Percentiles rank a stretch among this genome's conserved stretches.
Conservation (phyloP, 2,797 vertebrate genomes). For the Dromococcyx pavoninus region DNA sequence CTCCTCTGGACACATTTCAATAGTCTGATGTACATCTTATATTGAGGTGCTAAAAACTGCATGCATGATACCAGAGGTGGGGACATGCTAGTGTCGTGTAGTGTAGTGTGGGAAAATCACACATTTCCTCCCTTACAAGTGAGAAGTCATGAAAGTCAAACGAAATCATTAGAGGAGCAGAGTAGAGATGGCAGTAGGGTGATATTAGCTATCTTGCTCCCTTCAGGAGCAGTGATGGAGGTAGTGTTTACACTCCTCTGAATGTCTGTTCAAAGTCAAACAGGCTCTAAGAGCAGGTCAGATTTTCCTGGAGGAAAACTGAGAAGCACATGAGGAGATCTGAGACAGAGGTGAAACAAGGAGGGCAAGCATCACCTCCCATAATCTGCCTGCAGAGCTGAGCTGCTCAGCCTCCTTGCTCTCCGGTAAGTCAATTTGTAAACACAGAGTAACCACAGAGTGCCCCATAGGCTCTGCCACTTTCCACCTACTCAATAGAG, state of each 20-base stretch:
- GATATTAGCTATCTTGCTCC: background rate
- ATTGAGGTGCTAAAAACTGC: background rate
- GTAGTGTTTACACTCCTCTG: background rate
- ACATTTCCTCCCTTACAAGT: background rate
- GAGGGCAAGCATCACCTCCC: background rate
- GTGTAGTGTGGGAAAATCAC: background rate
- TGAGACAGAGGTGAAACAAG: background rate
- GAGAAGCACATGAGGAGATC: fast-evolving
- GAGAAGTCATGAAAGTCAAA: background rate
- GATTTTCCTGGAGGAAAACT: background rate
- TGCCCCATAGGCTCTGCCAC: background rate
- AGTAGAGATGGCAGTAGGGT: background rate
- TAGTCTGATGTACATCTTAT: background rate
- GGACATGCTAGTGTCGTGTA: fast-evolving
- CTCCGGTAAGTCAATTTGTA: background rate
- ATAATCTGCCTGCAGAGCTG: fast-evolving
- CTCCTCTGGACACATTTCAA: background rate
- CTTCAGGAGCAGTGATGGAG: background rate
- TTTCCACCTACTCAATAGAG: too few species aligned
- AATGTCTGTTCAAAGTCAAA: background rate
- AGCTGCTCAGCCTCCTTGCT: background rate
- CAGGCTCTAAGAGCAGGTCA: background rate
- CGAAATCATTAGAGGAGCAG: background rate
- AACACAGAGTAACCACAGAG: fast-evolving
- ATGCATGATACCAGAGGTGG: background rate